Base-by-base conservation (phyloP, 2,113 vertebrate species). In the Sprattus sprattus region DNA sequence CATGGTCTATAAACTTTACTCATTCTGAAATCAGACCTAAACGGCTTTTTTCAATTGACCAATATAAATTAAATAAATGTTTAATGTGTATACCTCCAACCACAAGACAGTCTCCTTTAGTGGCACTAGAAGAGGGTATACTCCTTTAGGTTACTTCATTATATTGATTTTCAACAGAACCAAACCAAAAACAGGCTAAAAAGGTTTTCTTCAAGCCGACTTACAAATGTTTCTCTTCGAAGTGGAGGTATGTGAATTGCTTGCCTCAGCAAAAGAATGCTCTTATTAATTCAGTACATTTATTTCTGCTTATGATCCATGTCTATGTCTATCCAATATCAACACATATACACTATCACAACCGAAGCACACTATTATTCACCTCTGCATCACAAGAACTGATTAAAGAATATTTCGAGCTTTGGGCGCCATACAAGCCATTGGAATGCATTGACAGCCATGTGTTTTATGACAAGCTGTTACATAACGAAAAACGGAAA, bases 401-500 rank as follows among this genome's bases (percentile, higher is more conserved):
- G 20, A n/a, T 8, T 8, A n/a, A 64, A 22, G 52, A 64, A 39
- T 1, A 16, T 13, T n/a, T n/a, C 3, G 71, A 28, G 71, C 28
- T 78, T 11, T 32, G 71, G 5, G 15, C 16, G 71, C 71, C 5
- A 32, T 32, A 18, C 71, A 3, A 15, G 71, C 28, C 71, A 78
- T 2, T 39, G 32, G 71, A 78, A 78, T 78, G 28, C 71, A 32
- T 78, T 78, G 71, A 78, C 71, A 78, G 71, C 71, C 71, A 78
- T 78, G 71, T 78, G 71, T 78, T 78, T 78, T 39, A 78, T 78
- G 71, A 78, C 71, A 44, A 78, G 13, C 71, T 78, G 39, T 78
- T 78, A 78, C 71, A 78, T 78, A 78, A 78, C 71, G 11, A 71
- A 28, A 71, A 78, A 78, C 71, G 71, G 71, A 32, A 78, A 78